Evolutionary conservation across 2,888 invertebrate genomes (phyloP).

Genomic region (Tenthredo mesomela): DNA sequence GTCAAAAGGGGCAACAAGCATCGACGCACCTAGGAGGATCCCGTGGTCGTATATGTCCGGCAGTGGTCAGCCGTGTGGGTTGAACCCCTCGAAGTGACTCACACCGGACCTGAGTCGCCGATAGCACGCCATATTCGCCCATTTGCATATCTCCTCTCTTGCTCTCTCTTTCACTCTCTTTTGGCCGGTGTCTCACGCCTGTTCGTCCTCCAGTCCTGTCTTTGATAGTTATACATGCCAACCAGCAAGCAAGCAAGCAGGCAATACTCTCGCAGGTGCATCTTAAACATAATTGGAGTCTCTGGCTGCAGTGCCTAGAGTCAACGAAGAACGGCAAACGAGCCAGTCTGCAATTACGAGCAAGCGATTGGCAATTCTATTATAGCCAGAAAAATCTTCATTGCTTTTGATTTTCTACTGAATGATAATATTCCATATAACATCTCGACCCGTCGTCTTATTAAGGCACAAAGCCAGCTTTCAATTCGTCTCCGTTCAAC

Average conservation of each 20-base stretch:
- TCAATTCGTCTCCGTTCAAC: neutral
- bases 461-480: neutral
- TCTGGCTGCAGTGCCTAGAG: neutral
- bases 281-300: conserved; percentile 41
- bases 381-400: conserved; percentile 22
- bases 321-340: conserved; percentile 24
- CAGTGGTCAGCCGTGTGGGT: conserved; percentile 44
- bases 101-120: conserved; percentile 58
- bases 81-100: conserved; percentile 59
- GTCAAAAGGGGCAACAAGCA: neutral
- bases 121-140: conserved; percentile 62
- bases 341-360: conserved; percentile 32
- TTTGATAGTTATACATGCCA: conserved; percentile 30
- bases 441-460: neutral
- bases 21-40: conserved; percentile 28
- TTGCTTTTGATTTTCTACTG: neutral
- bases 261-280: conserved; percentile 38
- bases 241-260: neutral
- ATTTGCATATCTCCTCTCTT: conserved; percentile 62
- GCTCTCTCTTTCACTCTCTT: conserved; percentile 4
- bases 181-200: conserved; percentile 29
- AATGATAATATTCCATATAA: conserved; percentile 26
- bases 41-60: conserved; percentile 39
- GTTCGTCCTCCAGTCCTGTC: conserved; percentile 10
- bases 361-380: conserved; percentile 38